Evolutionary conservation across 2,888 invertebrate genomes (phyloP).

Genomic region (Eristalinus sepulchralis): DNA sequence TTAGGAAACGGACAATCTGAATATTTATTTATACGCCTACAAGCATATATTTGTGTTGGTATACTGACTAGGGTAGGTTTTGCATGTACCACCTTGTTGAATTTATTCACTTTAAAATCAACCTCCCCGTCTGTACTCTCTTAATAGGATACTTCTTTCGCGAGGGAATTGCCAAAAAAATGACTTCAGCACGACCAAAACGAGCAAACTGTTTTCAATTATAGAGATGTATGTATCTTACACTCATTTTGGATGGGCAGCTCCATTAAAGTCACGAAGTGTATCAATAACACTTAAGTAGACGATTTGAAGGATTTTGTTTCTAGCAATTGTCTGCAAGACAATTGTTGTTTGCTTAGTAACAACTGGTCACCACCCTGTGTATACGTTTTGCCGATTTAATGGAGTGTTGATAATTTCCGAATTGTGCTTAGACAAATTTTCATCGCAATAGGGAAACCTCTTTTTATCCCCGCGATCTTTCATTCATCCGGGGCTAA

Average conservation of each 20-base stretch:
- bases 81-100: slow-evolving; percentile 38
- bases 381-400: too few species aligned
- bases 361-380: too few species aligned
- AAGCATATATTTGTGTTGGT: background rate
- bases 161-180: background rate
- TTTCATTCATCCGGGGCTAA: background rate
- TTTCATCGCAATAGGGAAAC: background rate
- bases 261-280: background rate
- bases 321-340: too few species aligned
- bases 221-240: background rate
- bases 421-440: background rate
- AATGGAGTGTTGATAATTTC: background rate
- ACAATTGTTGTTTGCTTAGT: too few species aligned
- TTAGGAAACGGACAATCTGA: slow-evolving; percentile 33
- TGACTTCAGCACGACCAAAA: background rate
- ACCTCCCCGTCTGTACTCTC: background rate
- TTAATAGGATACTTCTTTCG: background rate
- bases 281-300: too few species aligned
- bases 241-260: background rate
- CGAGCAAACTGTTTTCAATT: background rate
- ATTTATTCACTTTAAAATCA: slow-evolving; percentile 42
- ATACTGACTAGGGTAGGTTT: background rate
- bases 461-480: background rate
- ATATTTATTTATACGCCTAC: background rate
- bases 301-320: too few species aligned